phyloP scores from a whole-genome alignment of 2,888 invertebrate genomes.

The Nipponacmea schrenckii region DNA sequence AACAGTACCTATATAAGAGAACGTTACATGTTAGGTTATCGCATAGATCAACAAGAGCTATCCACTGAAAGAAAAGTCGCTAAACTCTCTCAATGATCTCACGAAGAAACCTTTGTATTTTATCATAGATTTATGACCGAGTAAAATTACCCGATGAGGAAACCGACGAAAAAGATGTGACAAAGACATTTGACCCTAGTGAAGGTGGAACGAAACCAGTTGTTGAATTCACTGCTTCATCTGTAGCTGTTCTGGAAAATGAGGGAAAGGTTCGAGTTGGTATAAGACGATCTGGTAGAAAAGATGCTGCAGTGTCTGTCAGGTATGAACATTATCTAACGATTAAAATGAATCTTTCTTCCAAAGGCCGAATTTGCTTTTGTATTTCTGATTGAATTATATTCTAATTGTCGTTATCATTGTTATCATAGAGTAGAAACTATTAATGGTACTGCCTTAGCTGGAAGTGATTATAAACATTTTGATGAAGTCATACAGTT shows the following conservation, averaged over 20 bases:
- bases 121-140: constrained; percentile 47
- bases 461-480: constrained; percentile 71
- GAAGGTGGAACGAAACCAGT: constrained; percentile 69
- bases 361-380: not conserved
- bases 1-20: too few relatives aligned
- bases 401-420: not conserved
- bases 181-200: constrained; percentile 51
- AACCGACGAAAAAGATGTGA: constrained; percentile 23
- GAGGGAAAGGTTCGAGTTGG: constrained; percentile 68
- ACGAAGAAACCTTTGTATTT: too few relatives aligned
- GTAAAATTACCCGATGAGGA: constrained; percentile 48
- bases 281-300: constrained; percentile 70
- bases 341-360: not conserved
- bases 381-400: not conserved
- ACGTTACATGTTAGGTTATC: too few relatives aligned
- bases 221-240: constrained; percentile 72
- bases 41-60: too few relatives aligned
- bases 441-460: constrained; percentile 73
- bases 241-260: constrained; percentile 71
- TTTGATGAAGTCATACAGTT: constrained; percentile 71
- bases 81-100: too few relatives aligned
- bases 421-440: constrained; percentile 69
- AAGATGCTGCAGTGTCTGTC: constrained; percentile 68
- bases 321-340: constrained; percentile 56
- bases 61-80: too few relatives aligned